A percentile compares a stretch with the other conserved stretches of the same genome.
These are phyloP conservation scores for Eidolon helvum DNA, from an alignment of 2,113 vertebrate species.

Conservation along the genomic window DNA sequence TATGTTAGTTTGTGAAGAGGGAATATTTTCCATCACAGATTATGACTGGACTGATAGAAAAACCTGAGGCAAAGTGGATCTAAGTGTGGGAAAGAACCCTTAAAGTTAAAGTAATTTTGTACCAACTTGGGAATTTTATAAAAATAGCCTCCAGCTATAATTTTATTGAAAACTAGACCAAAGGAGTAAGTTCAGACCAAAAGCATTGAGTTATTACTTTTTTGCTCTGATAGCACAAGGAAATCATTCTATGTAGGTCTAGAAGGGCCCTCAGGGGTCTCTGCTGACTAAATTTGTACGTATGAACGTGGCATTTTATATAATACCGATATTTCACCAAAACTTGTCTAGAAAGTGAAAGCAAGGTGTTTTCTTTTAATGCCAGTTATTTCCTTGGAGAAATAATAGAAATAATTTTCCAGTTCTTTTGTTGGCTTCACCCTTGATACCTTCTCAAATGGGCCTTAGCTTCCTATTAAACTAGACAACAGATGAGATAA, in stretches of 20 bases:
- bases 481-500: background rate
- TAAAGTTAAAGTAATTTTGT: slow-evolving; percentile 48
- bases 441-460: background rate
- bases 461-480: background rate
- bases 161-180: slow-evolving; percentile 49
- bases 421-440: background rate
- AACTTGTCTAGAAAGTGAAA: background rate
- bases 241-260: background rate
- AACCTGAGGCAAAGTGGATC: background rate
- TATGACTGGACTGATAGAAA: background rate
- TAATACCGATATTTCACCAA: background rate
- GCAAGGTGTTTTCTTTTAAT: background rate
- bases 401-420: background rate
- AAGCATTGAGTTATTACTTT: slow-evolving; percentile 20
- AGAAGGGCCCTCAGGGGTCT: background rate
- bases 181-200: slow-evolving; percentile 25
- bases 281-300: background rate
- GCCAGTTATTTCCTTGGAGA: background rate
- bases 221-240: background rate
- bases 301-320: background rate
- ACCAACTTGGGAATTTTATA: slow-evolving; percentile 24
- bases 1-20: background rate
- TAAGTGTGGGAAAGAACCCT: background rate
- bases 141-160: slow-evolving; percentile 32
- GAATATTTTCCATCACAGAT: background rate